Evolutionary conservation across 2,797 vertebrate species (phyloP).

Genomic region (Phalloptychus januarius): DNA sequence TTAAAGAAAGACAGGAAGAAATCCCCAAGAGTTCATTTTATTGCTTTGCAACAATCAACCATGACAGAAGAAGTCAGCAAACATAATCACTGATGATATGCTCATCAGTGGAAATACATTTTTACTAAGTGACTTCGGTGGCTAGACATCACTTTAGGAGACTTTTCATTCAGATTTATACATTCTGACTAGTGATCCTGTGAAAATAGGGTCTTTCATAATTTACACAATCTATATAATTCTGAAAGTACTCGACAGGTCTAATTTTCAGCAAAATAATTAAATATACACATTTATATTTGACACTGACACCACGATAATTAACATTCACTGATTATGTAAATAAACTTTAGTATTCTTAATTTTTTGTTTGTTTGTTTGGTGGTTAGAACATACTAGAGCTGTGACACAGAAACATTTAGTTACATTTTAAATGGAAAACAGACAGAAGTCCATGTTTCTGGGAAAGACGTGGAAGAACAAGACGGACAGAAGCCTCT

Average conservation of each 20-base stretch:
- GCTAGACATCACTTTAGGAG: constrained; percentile 7
- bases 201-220: constrained; percentile 38
- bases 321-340: constrained; percentile 60
- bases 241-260: constrained; percentile 9
- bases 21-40: constrained; percentile 59
- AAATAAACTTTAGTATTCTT: constrained; percentile 33
- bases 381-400: constrained; percentile 45
- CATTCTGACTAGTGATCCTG: constrained; percentile 8
- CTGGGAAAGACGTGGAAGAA: constrained; percentile 35
- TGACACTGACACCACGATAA: constrained; percentile 39
- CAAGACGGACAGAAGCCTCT: constrained; percentile 33
- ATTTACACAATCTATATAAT: constrained; percentile 35
- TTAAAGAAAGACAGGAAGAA: constrained; percentile 25
- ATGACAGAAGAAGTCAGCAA: constrained; percentile 63
- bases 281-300: constrained; percentile 29
- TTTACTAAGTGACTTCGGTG: constrained; percentile 18
- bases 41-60: constrained; percentile 72
- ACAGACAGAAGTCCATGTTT: constrained; percentile 36
- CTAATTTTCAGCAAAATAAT: constrained; percentile 16
- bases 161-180: constrained; percentile 2
- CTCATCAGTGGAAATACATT: constrained; percentile 43
- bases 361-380: constrained; percentile 28
- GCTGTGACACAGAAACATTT: constrained; percentile 45
- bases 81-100: constrained; percentile 51
- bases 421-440: constrained; percentile 46